phyloP scores from a whole-genome alignment of 2,113 vertebrate genomes.

The Megalops atlanticus region DNA sequence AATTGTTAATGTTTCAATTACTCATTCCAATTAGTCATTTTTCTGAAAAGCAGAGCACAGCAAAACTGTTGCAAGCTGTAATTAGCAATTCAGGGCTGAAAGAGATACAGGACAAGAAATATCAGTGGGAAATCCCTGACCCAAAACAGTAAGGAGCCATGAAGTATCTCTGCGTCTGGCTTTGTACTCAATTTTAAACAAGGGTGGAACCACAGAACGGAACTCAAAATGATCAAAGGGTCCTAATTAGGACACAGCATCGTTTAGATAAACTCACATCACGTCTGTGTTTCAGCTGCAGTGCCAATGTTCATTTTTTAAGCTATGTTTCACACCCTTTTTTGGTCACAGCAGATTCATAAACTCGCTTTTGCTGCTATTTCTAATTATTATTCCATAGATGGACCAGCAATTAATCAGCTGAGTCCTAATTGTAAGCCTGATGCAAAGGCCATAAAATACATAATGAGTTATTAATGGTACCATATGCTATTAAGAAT shows the following conservation, averaged over 20 bases:
- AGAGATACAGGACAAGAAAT: background rate
- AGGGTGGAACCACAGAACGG: background rate
- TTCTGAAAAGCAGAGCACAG: background rate
- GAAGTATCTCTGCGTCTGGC: background rate
- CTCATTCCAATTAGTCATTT: background rate
- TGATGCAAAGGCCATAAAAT: too few species aligned
- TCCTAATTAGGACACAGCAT: too few species aligned
- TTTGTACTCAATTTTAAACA: background rate
- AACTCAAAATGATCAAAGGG: too few species aligned
- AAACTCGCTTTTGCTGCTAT: background rate
- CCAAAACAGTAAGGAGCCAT: background rate
- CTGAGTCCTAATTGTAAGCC: background rate
- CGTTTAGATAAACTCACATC: background rate
- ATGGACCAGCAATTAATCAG: background rate
- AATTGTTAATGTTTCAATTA: background rate
- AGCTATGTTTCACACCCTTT: background rate
- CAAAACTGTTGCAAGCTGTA: background rate
- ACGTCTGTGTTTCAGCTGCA: too few species aligned
- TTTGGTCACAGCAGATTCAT: background rate
- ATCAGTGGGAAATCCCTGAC: background rate
- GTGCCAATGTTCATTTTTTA: too few species aligned
- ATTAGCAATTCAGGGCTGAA: background rate
- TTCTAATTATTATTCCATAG: background rate
- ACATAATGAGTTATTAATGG: too few species aligned
- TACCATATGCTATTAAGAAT: too few species aligned